Conservation (phyloP, 2,888 invertebrate species). For the Empis livida region DNA sequence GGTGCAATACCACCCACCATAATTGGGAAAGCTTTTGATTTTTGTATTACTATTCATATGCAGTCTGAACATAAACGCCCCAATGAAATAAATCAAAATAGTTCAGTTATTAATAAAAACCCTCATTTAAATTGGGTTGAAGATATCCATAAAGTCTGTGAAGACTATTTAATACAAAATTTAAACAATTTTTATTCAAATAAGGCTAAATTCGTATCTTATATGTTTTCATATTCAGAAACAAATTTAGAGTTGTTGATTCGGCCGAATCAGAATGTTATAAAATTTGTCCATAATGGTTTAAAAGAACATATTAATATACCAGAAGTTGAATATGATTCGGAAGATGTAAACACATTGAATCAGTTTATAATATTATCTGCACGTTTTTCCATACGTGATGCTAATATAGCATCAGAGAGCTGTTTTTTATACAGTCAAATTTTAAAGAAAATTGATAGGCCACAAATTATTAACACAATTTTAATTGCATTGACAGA, state of each 20-base stretch:
- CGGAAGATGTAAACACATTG: constrained; percentile 29
- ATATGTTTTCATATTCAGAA: constrained; percentile 28
- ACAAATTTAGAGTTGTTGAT: constrained; percentile 23
- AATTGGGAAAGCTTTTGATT: constrained; percentile 28
- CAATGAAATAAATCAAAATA: not conserved
- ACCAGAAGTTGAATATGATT: constrained; percentile 22
- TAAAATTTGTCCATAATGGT: constrained; percentile 25
- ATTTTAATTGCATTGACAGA: constrained; percentile 28
- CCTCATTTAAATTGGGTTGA: constrained; percentile 19
- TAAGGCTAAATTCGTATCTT: constrained; percentile 22
- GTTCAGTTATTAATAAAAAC: constrained; percentile 9
- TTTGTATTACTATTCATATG: constrained; percentile 24
- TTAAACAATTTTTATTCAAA: constrained; percentile 24
- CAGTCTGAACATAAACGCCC: constrained; percentile 17
- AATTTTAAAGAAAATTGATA: constrained; percentile 24
- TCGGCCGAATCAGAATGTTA: constrained; percentile 18
- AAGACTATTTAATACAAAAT: constrained; percentile 17
- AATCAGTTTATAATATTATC: constrained; percentile 31
- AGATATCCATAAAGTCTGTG: constrained; percentile 22
- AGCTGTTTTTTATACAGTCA: constrained; percentile 18
- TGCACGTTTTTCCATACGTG: constrained; percentile 26
- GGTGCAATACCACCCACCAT: constrained; percentile 27
- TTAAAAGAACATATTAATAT: constrained; percentile 23
- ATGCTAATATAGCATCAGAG: constrained; percentile 19
- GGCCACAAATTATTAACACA: constrained; percentile 30